A percentile compares a stretch with the other conserved stretches of the same genome.
Conservation (phyloP, 2,797 vertebrate species). For the Psittacula derbiana region DNA sequence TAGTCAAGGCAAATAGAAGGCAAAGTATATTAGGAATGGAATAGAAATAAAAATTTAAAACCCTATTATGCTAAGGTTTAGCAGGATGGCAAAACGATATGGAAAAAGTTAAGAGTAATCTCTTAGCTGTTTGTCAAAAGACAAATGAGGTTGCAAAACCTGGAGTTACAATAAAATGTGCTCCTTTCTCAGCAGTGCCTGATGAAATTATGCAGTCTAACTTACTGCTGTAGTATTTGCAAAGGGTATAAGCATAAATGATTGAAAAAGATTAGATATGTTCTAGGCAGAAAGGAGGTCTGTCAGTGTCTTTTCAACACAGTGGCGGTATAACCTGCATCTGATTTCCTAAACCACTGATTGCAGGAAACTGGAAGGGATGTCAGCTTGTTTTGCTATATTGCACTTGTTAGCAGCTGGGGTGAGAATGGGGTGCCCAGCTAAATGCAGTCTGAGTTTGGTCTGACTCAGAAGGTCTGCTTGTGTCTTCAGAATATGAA, state of each 20-base stretch:
- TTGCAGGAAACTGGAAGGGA: neutral
- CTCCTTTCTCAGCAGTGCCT: neutral
- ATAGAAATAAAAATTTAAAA: neutral
- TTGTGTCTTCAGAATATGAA: neutral
- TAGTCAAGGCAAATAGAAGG: neutral
- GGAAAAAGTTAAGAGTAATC: neutral
- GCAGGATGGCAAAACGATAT: neutral
- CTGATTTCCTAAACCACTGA: neutral
- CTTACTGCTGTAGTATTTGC: neutral
- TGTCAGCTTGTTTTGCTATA: neutral
- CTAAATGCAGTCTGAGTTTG: neutral
- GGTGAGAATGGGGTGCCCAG: neutral
- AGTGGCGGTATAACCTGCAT: neutral
- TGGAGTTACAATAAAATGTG: neutral
- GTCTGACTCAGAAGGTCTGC: neutral
- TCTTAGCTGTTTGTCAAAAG: neutral
- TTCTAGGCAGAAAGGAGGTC: neutral
- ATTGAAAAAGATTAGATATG: neutral
- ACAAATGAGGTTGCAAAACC: neutral
- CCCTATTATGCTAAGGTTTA: neutral
- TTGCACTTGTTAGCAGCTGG: fast-evolving
- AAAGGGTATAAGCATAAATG: neutral
- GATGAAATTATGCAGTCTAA: neutral
- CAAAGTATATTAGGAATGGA: neutral
- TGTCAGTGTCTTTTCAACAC: neutral